Evolutionary conservation across 1,140 invertebrate genomes (phyloP), one percentile per base, ranked within the genome.

Genomic region (Drosophila lacteicornis): DNA sequence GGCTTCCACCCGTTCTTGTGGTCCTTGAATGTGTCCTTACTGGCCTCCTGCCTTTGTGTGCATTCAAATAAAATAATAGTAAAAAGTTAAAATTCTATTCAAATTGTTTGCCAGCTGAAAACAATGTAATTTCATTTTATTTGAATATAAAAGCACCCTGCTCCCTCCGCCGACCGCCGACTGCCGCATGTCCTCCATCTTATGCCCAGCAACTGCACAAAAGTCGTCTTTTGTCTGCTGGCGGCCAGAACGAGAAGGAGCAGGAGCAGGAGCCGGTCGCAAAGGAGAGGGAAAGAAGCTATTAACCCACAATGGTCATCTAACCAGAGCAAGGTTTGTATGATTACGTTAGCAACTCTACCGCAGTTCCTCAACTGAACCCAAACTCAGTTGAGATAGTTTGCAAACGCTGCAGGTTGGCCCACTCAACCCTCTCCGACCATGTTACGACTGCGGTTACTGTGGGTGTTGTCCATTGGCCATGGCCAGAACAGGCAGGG

Each of bases 51-150:
- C 73, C 74, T 73, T 84, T 90, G 85, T 90, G 66, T 85, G 79
- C 85, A 79, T 90, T 91, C 65, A 90, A 90, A 90, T 90, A 90
- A 91, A 91, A 91, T 91, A 91, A 91, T 87, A 91, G 83, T 91
- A 91, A 91, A 91, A 91, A 91, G 88, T 91, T 91, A 91, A 91
- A 91, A 91, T 91, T 91, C 88, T 91, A 91, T 91, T 91, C 88
- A 91, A 91, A 91, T 91, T 91, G 88, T 91, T 91, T 91, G 87
- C 88, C 83, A 88, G 88, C 83, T 91, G 88, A 88, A 90, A 91
- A 91, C 87, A 91, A 91, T 88, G 88, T 91, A 91, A 91, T 91
- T 91, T 91, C 81, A 91, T 91, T 91, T 84, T 91, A 91, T 91
- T 91, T 91, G 82, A 91, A 90, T 90, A 90, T 85, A 90, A 90